Conservation (phyloP, 2,113 vertebrate genomes). For the Synodontis membranacea region DNA sequence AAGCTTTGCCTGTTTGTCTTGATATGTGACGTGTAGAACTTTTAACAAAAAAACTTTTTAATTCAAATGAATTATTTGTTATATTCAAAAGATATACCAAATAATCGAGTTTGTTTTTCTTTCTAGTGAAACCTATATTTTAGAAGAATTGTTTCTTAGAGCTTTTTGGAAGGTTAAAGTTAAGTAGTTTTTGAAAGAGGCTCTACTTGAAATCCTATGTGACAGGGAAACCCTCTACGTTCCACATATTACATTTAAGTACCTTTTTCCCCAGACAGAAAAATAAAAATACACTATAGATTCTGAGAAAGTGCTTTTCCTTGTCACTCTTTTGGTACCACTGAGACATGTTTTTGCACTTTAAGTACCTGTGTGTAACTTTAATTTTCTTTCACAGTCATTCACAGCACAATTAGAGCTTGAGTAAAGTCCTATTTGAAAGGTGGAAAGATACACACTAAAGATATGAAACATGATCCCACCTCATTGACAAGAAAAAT, state of each 20-base stretch:
- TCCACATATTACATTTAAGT: neutral
- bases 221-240: neutral
- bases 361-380: neutral
- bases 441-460: neutral
- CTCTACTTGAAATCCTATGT: neutral
- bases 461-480: neutral
- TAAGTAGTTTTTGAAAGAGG: neutral
- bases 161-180: neutral
- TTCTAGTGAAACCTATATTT: neutral
- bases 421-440: neutral
- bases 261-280: neutral
- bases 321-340: neutral
- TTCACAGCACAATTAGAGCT: neutral
- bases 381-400: no score
- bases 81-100: neutral
- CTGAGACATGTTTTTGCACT: neutral
- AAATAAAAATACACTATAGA: neutral
- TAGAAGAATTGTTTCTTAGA: neutral
- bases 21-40: neutral
- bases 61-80: neutral
- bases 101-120: neutral
- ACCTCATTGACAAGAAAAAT: neutral
- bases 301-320: neutral
- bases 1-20: neutral
- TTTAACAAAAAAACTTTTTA: neutral